Percentiles rank a stretch among this genome's conserved stretches.
Evolutionary conservation across 2,888 invertebrate genomes (phyloP).

Genomic region (Himalopsyche kuldschensis): DNA sequence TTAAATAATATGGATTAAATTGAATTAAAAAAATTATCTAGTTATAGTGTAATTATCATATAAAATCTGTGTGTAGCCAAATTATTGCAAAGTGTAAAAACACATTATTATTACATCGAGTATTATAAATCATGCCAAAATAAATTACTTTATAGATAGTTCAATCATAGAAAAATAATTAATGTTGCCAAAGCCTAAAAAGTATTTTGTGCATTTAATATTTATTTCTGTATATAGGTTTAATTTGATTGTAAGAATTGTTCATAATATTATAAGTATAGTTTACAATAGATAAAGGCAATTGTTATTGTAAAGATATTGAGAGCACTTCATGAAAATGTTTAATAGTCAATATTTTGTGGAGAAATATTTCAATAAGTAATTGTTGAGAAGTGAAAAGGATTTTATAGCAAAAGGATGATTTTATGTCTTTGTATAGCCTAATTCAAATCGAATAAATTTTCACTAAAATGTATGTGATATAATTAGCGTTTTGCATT

Average conservation of each 20-base stretch:
- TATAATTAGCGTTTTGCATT: too few relatives aligned
- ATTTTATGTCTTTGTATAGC: too few relatives aligned
- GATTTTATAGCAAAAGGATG: too few relatives aligned
- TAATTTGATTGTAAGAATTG: not conserved
- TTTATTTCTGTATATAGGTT: slow-evolving; percentile 1
- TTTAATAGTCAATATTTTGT: not conserved
- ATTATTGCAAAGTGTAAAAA: not conserved
- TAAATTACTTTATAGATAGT: slow-evolving; percentile 7
- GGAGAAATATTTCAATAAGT: not conserved
- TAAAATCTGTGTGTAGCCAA: not conserved
- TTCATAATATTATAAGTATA: not conserved
- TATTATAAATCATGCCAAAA: slow-evolving; percentile 7
- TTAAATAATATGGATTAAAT: not conserved
- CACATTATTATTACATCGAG: slow-evolving; percentile 16
- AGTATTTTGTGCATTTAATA: slow-evolving; percentile 22
- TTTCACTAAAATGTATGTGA: too few relatives aligned
- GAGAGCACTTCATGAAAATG: not conserved
- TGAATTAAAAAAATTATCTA: not conserved
- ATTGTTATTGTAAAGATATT: not conserved
- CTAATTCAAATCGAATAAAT: too few relatives aligned
- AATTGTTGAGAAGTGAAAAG: not conserved
- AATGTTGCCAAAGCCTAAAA: slow-evolving; percentile 16
- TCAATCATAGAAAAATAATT: slow-evolving; percentile 14
- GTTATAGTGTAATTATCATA: not conserved
- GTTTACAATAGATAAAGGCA: too few relatives aligned